These are phyloP conservation scores for Lycocorax pyrrhopterus DNA, from an alignment of 2,113 vertebrate species.

Conservation along the genomic window DNA sequence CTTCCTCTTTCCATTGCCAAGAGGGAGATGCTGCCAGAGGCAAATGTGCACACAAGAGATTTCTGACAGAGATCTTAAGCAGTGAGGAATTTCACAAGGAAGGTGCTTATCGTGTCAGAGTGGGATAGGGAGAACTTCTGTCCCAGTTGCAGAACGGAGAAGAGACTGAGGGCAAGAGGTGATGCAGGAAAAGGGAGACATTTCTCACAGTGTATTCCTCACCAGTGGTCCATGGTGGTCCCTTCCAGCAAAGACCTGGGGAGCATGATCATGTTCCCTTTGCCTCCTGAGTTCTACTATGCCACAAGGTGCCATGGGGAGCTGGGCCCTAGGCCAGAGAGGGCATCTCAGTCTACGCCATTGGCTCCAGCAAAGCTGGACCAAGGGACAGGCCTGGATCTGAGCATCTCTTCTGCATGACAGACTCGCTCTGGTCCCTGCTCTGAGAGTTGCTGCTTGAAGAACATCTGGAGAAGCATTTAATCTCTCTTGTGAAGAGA, in stretches of 20 bases:
- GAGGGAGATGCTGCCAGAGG: neutral
- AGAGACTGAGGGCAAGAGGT: neutral
- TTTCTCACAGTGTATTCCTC: neutral
- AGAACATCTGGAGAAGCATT: neutral
- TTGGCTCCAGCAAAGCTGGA: neutral
- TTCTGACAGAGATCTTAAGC: neutral
- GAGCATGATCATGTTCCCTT: neutral
- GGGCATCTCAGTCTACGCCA: neutral
- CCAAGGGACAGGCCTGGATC: neutral
- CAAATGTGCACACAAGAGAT: fast-evolving
- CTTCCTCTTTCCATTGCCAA: neutral
- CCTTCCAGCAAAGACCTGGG: neutral
- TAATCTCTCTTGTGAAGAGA: neutral
- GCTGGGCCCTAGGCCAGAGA: neutral
- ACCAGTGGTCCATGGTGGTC: neutral
- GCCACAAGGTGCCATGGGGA: neutral
- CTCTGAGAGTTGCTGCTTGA: neutral
- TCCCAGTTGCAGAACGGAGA: neutral
- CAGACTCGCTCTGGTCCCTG: neutral
- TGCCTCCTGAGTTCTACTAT: neutral
- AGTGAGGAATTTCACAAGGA: neutral
- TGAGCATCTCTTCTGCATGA: fast-evolving
- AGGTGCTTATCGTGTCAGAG: neutral
- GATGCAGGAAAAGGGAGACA: neutral
- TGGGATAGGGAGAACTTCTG: neutral